Base-by-base conservation (phyloP, 1,140 invertebrate genomes). In the Eupeodes corollae region DNA sequence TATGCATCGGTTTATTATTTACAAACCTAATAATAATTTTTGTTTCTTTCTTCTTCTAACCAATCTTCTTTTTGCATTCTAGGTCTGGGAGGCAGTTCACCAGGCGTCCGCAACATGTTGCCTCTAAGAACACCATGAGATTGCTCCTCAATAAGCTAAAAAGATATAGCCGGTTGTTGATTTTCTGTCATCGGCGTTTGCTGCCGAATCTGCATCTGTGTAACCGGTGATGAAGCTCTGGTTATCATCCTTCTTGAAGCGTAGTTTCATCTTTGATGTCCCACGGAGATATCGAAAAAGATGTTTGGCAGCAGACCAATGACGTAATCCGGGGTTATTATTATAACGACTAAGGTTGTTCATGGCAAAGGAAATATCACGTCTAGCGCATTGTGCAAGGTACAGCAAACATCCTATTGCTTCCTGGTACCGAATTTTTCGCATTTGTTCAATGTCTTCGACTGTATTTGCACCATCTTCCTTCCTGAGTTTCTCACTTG, bases 301-400 rank as follows among this genome's bases (percentile, higher is more conserved):
- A 33, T 61, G 49, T 46, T 70, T 70, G 1, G 56, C 62, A 26
- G 60, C 57, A 44, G 49, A 44, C 53, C 64, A 71, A 50, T 68
- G 62, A 13, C 16, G 30, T 47, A 37, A 39, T 31, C 46, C 51
- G 21, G 47, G 55, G 31, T 54, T 53, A 38, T 53, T 53, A 12
- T 57, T 51, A 52, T 56, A 70, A 44, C 61, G 53, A 16, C 59
- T 59, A 8, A 58, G 42, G 12, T 58, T 47, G 18, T 50, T 54
- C 8, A 73, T 66, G 12, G 68, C 60, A 50, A 58, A 72, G 6
- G 61, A 52, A 19, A 73, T 58, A 50, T 73, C 70, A 10, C 64
- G 67, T 31, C 69, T 49, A 13, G 67, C 62, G 5, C 56, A 51
- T 19, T 52, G 44, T 14, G 66, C 46, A 2, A 67, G 33, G 53